Evolutionary conservation across 2,888 invertebrate genomes (phyloP), one percentile per base, ranked within the genome.

Genomic region (Galerucella pusilla): DNA sequence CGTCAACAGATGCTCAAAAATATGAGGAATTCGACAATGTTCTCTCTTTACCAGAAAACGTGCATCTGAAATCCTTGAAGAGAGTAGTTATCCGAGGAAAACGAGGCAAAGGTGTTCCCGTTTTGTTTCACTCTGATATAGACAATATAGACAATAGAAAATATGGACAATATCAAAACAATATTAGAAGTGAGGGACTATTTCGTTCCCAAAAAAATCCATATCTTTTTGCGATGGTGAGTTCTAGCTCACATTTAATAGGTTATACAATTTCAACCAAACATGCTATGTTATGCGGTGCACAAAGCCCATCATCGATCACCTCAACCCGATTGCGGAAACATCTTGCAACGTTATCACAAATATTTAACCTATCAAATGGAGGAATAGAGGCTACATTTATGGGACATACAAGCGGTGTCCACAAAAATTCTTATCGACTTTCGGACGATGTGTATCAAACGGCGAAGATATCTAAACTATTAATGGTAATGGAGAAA

Each of bases 381-480:
- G 49, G 49, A 49, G 49, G 14, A 49, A 49, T 80, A 14, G 80
- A 81, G 11, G 75, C 80, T 6, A 68, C 73, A 7, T 81, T 81
- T 70, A 81, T 81, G 79, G 81, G 81, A 7, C 81, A 80, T 66
- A 80, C 80, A 35, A 3, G 69, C 25, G 79, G 77, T 11, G 66
- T 80, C 11, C 81, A 81, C 59, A 66, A 61, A 71, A 45, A 57
- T 20, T 74, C 72, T 20, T 80, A 77, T 64, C 52, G 78, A 64
- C 57, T 72, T 11, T 70, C 72, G n/a, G 75, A 77, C 42, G 73
- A 75, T 20, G 69, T 77, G 52, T 68, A 76, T 75, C 73, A 67
- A 46, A 67, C 67, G 25, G 72, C 72, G 12, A 66, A 66, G 46
- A 72, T 72, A 35, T 72, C 67, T 2, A 72, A 75, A 59, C 54